Evolutionary conservation across 1,140 invertebrate genomes (phyloP).

Genomic region (Apis mellifera): DNA sequence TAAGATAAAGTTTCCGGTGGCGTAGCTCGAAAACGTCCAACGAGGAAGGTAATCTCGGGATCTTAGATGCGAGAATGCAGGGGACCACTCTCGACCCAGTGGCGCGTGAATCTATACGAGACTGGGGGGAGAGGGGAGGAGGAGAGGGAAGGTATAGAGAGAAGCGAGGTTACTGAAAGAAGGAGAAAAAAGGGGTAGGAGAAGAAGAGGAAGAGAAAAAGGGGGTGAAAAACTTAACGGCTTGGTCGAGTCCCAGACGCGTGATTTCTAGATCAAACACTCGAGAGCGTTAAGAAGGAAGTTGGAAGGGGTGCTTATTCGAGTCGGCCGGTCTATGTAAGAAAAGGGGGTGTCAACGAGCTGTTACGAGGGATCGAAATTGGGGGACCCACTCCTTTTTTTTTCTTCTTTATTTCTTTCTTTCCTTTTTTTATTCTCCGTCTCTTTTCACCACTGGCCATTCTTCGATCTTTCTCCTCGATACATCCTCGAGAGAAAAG

Average conservation of each 20-base stretch:
- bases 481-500: not conserved
- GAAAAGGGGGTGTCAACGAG: conserved; percentile 58
- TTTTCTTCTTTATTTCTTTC: not conserved
- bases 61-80: conserved; percentile 51
- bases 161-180: not conserved
- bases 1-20: conserved; percentile 69
- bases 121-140: not conserved
- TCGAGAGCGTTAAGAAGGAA: conserved; percentile 68
- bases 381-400: conserved; percentile 38
- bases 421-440: not conserved
- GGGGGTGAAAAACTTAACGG: conserved; percentile 69
- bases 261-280: conserved; percentile 74
- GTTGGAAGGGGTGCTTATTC: conserved; percentile 53
- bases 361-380: conserved; percentile 43
- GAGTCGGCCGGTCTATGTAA: conserved; percentile 41
- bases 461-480: conserved; percentile 13
- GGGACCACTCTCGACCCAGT: conserved; percentile 24
- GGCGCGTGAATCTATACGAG: conserved; percentile 52
- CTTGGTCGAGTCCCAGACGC: conserved; percentile 51
- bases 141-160: not conserved
- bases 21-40: conserved; percentile 54
- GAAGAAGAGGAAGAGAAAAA: conserved; percentile 43
- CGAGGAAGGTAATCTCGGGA: conserved; percentile 58
- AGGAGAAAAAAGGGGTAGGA: conserved; percentile 30
- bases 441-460: not conserved